Conservation (phyloP, 1,140 invertebrate species). For the Phthorimaea operculella region DNA sequence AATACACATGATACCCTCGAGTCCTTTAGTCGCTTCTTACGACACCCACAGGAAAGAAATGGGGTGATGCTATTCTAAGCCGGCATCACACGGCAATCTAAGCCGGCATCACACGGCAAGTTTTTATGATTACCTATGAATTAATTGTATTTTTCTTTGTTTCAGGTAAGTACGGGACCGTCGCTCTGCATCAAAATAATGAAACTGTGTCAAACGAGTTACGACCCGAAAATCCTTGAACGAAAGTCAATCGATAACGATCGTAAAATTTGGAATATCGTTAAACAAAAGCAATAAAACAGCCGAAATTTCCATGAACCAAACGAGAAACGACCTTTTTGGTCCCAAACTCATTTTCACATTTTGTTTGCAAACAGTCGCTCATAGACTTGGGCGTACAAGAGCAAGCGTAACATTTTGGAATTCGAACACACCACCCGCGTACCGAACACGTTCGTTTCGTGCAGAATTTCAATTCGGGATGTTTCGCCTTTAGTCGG, state of each 20-base stretch:
- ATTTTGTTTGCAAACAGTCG: constrained; percentile 43
- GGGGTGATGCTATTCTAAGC: no score
- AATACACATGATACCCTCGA: no score
- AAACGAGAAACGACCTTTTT: constrained; percentile 1
- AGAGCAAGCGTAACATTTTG: constrained; percentile 36
- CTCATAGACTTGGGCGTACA: constrained; percentile 19
- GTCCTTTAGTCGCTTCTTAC: no score
- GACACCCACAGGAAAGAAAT: no score
- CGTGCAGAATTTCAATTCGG: constrained; percentile 54
- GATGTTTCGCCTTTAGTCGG: constrained; percentile 37
- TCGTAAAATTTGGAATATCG: neutral
- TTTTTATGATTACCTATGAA: no score
- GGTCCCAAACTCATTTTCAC: constrained; percentile 34
- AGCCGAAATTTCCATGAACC: neutral
- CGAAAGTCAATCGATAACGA: neutral
- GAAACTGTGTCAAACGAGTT: neutral
- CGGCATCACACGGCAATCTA: no score
- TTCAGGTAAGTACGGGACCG: no score
- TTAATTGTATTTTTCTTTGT: no score
- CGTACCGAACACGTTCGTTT: constrained; percentile 32
- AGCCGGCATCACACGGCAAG: no score
- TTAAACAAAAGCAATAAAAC: constrained; percentile 2
- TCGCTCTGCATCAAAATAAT: no score
- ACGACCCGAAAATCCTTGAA: neutral
- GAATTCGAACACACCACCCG: constrained; percentile 40